Percentiles rank a stretch among this genome's conserved stretches.
These are phyloP conservation scores for Homarus gammarus DNA, from an alignment of 2,888 invertebrate genomes.

Conservation along the genomic window DNA sequence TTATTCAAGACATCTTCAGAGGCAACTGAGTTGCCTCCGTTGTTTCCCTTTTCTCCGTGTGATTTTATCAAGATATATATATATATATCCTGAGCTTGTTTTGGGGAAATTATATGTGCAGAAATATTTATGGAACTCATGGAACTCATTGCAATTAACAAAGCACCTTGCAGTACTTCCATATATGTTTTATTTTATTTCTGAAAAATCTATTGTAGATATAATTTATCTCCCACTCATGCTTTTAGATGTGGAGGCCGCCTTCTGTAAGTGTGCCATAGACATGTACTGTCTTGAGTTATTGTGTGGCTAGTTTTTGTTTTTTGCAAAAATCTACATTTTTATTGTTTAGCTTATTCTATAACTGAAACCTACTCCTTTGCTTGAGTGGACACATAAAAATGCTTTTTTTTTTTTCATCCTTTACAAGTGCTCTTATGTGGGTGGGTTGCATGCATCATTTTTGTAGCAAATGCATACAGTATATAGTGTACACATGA, in stretches of 20 bases:
- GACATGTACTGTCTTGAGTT: slow-evolving; percentile 1
- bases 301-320: background rate
- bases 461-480: too few species aligned
- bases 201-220: slow-evolving; percentile 14
- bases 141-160: too few species aligned
- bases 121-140: too few species aligned
- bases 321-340: background rate
- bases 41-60: too few species aligned
- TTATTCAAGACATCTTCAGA: too few species aligned
- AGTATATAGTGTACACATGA: too few species aligned
- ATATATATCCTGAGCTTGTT: too few species aligned
- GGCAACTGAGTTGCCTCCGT: too few species aligned
- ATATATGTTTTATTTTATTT: background rate
- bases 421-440: background rate
- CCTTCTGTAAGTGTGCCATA: slow-evolving; percentile 64
- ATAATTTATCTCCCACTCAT: slow-evolving; percentile 40
- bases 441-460: too few species aligned
- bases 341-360: background rate
- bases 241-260: slow-evolving; percentile 70
- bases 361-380: too few species aligned
- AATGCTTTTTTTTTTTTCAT: background rate
- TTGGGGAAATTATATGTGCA: too few species aligned
- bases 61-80: too few species aligned
- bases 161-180: background rate
- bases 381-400: background rate